phyloP scores from a whole-genome alignment of 2,797 vertebrate species.

The Sus cebifrons region DNA sequence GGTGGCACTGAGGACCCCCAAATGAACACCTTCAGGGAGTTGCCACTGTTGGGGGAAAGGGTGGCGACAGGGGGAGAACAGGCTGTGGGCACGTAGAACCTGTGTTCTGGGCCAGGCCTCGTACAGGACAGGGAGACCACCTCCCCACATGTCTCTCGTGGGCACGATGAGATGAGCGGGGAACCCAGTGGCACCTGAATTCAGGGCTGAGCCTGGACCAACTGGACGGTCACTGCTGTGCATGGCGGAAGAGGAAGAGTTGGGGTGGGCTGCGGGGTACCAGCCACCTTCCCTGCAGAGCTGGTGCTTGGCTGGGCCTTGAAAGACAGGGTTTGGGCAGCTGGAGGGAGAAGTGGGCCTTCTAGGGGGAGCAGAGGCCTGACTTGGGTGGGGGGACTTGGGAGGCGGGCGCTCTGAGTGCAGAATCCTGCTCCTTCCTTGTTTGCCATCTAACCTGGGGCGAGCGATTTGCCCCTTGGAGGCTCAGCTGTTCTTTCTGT shows the following conservation, averaged over 20 bases:
- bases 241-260: background rate
- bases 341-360: background rate
- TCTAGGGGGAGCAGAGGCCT: background rate
- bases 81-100: background rate
- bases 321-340: background rate
- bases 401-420: background rate
- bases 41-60: background rate
- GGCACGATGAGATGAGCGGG: background rate
- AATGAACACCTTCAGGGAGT: background rate
- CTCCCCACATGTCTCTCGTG: background rate
- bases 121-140: background rate
- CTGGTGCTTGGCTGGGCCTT: conserved; percentile 25
- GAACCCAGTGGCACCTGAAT: background rate
- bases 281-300: background rate
- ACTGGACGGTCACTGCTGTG: background rate
- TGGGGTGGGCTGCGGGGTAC: background rate
- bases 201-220: background rate
- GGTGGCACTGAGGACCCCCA: background rate
- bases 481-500: background rate
- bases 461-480: background rate
- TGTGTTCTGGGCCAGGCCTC: background rate
- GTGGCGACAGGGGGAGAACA: background rate
- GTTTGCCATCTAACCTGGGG: background rate
- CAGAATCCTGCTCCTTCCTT: background rate
- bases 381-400: background rate